Evolutionary conservation across 2,797 vertebrate species (phyloP).

Genomic region (Pempheris klunzingeri): DNA sequence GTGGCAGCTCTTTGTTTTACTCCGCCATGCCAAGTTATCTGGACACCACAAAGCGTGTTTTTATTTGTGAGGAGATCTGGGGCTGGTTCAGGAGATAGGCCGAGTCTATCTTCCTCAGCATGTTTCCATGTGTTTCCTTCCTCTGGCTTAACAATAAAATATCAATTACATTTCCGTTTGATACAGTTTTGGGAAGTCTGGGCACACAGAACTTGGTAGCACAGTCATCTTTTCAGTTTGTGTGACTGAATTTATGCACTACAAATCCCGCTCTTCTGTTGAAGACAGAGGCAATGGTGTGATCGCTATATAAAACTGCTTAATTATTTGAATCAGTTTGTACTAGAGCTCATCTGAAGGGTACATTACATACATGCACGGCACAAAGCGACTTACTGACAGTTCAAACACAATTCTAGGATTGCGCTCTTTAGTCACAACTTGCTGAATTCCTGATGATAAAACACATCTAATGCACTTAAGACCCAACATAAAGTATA

Average conservation of each 20-base stretch:
- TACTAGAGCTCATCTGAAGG: neutral
- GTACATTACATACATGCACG: neutral
- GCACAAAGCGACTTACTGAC: neutral
- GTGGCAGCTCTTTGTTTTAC: conserved; percentile 75
- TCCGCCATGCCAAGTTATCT: conserved; percentile 76
- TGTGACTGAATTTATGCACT: conserved; percentile 2
- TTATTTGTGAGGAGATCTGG: conserved; percentile 64
- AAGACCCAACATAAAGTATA: neutral
- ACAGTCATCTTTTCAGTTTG: conserved; percentile 10
- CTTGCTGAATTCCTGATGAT: neutral
- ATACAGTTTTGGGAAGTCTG: conserved; percentile 56
- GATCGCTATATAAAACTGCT: neutral
- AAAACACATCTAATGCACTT: neutral
- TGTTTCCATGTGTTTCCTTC: conserved; percentile 80
- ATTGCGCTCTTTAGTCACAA: neutral
- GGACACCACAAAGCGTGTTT: conserved; percentile 81
- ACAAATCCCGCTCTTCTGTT: conserved; percentile 14
- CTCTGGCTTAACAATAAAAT: conserved; percentile 77
- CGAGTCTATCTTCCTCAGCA: conserved; percentile 72
- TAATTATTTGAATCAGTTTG: neutral
- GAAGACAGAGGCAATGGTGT: neutral
- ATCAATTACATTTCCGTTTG: conserved; percentile 75
- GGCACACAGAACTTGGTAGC: conserved; percentile 46
- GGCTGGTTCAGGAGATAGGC: conserved; percentile 64
- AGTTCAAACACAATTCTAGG: neutral